phyloP scores from a whole-genome alignment of 2,797 vertebrate genomes.

The Muscicapa comitata region DNA sequence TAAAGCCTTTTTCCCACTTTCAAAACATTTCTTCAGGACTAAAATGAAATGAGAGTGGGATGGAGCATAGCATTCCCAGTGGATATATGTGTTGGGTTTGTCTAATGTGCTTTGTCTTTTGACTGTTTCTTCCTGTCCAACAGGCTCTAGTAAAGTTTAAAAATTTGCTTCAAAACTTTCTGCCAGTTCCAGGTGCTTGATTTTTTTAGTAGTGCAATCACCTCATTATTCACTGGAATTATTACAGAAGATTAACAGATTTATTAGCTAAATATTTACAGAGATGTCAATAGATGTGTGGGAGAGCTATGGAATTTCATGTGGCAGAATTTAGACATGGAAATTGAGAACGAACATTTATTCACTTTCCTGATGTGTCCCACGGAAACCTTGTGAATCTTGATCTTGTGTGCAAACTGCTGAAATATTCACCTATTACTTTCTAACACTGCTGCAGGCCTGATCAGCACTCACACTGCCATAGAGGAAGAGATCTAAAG shows the following conservation, averaged over 20 bases:
- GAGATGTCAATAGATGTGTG: fast-evolving
- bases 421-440: neutral
- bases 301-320: neutral
- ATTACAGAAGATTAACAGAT: neutral
- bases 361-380: neutral
- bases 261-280: neutral
- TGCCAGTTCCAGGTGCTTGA: neutral
- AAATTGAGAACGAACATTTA: neutral
- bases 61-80: neutral
- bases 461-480: neutral
- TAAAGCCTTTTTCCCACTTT: neutral
- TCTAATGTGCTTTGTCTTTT: neutral
- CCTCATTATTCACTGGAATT: neutral
- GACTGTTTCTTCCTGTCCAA: neutral
- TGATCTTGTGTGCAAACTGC: neutral
- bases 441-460: neutral
- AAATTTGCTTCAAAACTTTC: neutral
- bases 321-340: neutral
- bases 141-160: neutral
- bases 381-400: neutral
- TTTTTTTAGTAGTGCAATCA: neutral
- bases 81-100: neutral
- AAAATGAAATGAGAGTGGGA: neutral
- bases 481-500: neutral
- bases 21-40: neutral